phyloP scores from a whole-genome alignment of 1,140 invertebrate species.

The Whitmania pigra region DNA sequence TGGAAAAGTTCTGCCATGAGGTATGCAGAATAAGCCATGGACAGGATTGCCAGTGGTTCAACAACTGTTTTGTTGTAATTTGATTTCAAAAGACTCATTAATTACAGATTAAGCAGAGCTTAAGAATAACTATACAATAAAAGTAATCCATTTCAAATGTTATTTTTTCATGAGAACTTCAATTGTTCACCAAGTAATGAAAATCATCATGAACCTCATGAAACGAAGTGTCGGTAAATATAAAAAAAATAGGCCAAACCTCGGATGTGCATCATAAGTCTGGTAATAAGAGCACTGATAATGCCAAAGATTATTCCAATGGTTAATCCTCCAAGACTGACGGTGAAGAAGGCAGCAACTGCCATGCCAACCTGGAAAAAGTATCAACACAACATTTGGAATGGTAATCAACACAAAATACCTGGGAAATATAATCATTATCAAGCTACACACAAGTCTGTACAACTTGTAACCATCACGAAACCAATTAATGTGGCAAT shows the following conservation, averaged over 20 bases:
- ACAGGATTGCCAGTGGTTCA: constrained; percentile 93
- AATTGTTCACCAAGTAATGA: background rate
- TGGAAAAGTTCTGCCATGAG: constrained; percentile 94
- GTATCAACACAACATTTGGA: no score
- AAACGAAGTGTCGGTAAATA: background rate
- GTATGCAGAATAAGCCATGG: constrained; percentile 93
- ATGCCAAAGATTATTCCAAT: constrained; percentile 94
- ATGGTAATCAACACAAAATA: no score
- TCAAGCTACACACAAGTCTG: no score
- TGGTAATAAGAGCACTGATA: constrained; percentile 80
- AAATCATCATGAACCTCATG: background rate
- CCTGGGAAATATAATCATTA: no score
- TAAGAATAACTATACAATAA: background rate
- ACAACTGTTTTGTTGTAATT: constrained; percentile 57
- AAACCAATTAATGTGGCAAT: no score
- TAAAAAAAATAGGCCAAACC: constrained; percentile 28
- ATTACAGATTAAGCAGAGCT: background rate
- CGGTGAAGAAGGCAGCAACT: constrained; percentile 71
- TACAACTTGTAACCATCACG: no score
- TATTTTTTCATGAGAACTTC: background rate
- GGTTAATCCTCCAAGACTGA: constrained; percentile 79
- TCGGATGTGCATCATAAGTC: constrained; percentile 77
- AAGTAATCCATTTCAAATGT: no score
- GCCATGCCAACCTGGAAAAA: constrained; percentile 60
- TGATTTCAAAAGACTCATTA: background rate